phyloP scores from a whole-genome alignment of 2,113 vertebrate species.

The Paraplagusia blochii region DNA sequence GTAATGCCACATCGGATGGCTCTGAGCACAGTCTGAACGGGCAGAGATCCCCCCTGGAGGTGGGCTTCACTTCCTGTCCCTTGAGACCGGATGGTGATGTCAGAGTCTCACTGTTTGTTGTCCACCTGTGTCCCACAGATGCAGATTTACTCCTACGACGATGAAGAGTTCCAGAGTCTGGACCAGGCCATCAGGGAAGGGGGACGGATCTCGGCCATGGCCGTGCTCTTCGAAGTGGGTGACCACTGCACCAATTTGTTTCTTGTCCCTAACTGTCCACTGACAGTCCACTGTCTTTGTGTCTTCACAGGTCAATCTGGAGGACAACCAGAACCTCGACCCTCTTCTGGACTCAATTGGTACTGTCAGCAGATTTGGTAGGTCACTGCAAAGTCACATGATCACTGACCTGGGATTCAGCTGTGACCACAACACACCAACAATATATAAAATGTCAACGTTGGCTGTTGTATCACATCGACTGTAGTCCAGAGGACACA shows the following conservation, averaged over 20 bases:
- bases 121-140: constrained; percentile 75
- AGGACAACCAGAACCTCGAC: constrained; percentile 84
- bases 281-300: background rate
- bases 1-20: constrained; percentile 87
- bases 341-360: constrained; percentile 84
- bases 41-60: constrained; percentile 92
- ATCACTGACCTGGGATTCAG: no score
- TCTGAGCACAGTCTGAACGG: constrained; percentile 95
- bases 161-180: constrained; percentile 79
- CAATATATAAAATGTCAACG: no score
- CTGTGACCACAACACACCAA: no score
- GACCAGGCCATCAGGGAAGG: constrained; percentile 85
- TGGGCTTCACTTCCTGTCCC: constrained; percentile 39
- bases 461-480: no score
- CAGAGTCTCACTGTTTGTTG: background rate
- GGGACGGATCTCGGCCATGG: constrained; percentile 86
- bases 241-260: no score
- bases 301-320: constrained; percentile 78
- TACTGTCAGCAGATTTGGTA: constrained; percentile 91
- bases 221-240: constrained; percentile 90
- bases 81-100: no score
- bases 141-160: constrained; percentile 92
- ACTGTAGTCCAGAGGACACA: no score
- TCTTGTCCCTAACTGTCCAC: no score
- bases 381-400: constrained; percentile 31